Base-by-base conservation (phyloP, 2,797 vertebrate species). In the Periparus ater region DNA sequence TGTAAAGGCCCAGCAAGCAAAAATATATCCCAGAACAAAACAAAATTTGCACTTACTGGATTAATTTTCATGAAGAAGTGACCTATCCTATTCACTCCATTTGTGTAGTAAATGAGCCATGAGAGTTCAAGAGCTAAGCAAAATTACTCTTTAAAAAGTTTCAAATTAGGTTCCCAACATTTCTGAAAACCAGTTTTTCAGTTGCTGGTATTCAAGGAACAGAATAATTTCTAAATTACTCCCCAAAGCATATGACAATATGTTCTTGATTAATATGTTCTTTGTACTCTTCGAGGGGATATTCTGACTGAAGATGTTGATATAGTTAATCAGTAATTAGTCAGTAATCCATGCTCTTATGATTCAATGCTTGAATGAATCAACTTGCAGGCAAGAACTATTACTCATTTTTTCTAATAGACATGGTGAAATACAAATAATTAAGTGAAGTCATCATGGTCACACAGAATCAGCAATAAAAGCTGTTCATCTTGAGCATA, bases 251-350 rank as follows among this genome's bases (percentile, higher is more conserved):
- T 51, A n/a, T 73, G 40, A 72, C 25, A 66, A 22, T 58, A 15
- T 57, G 53, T 47, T 93, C 74, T 85, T 89, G 60, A 82, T 87
- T 93, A 88, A 73, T 78, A 42, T 23, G 51, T 63, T 91, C 83
- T 91, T 87, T 92, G 65, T 85, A 61, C 44, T 77, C 34, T 84
- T 78, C 88, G 85, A 85, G 44, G 47, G 58, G 47, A 81, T 86
- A 93, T 81, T 75, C 89, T 90, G 70, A 62, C 88, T 42, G 60
- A 86, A 91, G 66, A 70, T 62, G n/a, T 75, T 94, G 85, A 72
- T 74, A 72, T 21, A 65, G 38, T 95, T 95, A 89, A 80, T 91
- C 66, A 94, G 66, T 75, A 93, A 90, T 94, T 93, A 90, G 82
- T 93, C 65, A 95, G 47, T 94, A 91, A 94, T 75, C 79, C 5